Evolutionary conservation across 2,888 invertebrate genomes (phyloP), one percentile per base, ranked within the genome.

Genomic region (Macroteleia sp.): DNA sequence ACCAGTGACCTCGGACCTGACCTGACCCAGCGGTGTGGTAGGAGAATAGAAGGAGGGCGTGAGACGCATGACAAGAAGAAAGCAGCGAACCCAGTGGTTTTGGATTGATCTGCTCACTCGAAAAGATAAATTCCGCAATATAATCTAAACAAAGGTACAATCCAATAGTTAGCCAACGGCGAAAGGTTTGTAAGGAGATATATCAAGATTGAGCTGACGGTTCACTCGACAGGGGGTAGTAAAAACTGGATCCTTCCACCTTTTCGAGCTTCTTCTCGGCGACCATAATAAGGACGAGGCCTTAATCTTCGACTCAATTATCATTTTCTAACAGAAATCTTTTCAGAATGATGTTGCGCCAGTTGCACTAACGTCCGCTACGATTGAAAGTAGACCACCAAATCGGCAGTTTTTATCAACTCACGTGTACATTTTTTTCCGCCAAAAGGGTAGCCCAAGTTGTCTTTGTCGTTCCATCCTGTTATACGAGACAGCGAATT

Each of bases 151-250:
- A 87, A 79, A 84, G 84, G 87, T 57, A 66, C 64, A 52, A 32
- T 17, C 66, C 42, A 39, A 83, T 81, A 83, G 81, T 77, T 81
- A 81, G 81, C 82, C 84, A 81, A 85, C 50, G 57, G 83, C 85
- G 87, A 88, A 87, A 86, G 85, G 86, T 82, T 82, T 69, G 81
- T 76, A 77, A 85, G 86, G 83, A 89, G 88, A 90, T 89, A 88
- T 88, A 90, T 89, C 88, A 89, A 89, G 89, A 89, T 88, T 87
- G 88, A 85, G 85, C 86, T 88, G 89, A 89, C 88, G 89, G 87
- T 88, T 86, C 87, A 87, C 86, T 89, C 61, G 61, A 73, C 73
- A 77, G 71, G 77, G 76, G 78, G 81, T 83, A 78, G 88, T 88
- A 90, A 90, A 89, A 90, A 90, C 90, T 90, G 88, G 89, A 90